A percentile compares a stretch with the other conserved stretches of the same genome.
These are phyloP conservation scores for Sphaerophoria rueppellii DNA, from an alignment of 2,888 invertebrate species.

Conservation along the genomic window DNA sequence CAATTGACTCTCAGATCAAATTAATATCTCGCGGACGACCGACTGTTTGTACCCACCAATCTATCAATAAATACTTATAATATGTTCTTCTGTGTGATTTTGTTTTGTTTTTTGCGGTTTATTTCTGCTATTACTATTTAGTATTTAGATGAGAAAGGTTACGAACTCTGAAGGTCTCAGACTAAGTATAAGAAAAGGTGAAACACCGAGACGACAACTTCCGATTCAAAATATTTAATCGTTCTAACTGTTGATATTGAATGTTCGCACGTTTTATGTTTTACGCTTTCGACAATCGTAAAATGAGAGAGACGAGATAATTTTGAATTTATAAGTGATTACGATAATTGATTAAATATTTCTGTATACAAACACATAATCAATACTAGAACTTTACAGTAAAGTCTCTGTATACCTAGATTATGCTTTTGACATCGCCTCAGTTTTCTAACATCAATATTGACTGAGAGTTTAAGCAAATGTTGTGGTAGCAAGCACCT, in stretches of 20 bases:
- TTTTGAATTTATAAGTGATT: not conserved
- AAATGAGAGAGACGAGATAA: not conserved
- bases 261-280: not conserved
- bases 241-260: not conserved
- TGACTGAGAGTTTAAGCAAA: no score
- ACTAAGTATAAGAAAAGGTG: not conserved
- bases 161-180: slow-evolving; percentile 15
- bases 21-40: not conserved
- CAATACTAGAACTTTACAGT: no score
- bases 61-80: slow-evolving; percentile 7
- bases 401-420: no score
- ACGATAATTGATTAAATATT: no score
- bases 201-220: slow-evolving; percentile 16
- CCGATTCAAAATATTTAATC: slow-evolving; percentile 9
- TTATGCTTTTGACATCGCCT: no score
- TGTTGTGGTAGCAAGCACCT: no score
- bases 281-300: not conserved
- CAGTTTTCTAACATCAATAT: no score
- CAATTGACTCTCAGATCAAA: not conserved
- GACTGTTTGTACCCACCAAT: no score
- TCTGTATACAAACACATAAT: no score
- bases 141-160: not conserved
- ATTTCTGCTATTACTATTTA: not conserved
- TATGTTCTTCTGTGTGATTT: not conserved
- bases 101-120: slow-evolving; percentile 26